Percentiles rank a stretch among this genome's conserved stretches.
Evolutionary conservation across 2,113 vertebrate species (phyloP).

Genomic region (Syrmaticus mikado): DNA sequence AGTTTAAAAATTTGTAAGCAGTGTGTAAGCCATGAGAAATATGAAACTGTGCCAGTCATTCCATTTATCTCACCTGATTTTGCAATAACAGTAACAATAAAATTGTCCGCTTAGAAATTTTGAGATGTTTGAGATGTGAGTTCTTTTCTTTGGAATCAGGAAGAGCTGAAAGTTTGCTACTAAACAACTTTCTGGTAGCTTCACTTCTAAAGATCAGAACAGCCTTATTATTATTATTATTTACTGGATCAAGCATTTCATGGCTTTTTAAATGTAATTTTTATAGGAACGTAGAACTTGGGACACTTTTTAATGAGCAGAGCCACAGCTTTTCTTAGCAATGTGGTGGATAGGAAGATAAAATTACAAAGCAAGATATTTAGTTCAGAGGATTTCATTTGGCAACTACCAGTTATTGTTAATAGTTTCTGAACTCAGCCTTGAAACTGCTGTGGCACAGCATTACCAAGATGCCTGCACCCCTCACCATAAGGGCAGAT

Average conservation of each 20-base stretch:
- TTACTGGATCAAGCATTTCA: neutral
- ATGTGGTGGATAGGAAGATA: neutral
- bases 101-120: neutral
- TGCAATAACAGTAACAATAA: neutral
- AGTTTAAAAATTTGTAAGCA: neutral
- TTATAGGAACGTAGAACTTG: neutral
- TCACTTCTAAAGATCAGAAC: neutral
- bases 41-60: neutral
- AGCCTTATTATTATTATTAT: neutral
- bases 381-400: neutral
- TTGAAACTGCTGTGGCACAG: neutral
- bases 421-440: neutral
- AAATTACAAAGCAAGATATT: neutral
- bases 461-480: neutral
- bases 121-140: neutral
- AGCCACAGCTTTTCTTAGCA: neutral
- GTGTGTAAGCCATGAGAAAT: neutral
- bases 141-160: neutral
- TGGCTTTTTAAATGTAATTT: neutral
- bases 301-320: neutral
- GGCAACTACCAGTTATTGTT: neutral
- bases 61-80: neutral
- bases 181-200: neutral
- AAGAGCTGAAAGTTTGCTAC: neutral
- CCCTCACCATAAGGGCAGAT: neutral